Evolutionary conservation across 2,888 invertebrate genomes (phyloP), one percentile per base, ranked within the genome.

Genomic region (Scaeva pyrastri): DNA sequence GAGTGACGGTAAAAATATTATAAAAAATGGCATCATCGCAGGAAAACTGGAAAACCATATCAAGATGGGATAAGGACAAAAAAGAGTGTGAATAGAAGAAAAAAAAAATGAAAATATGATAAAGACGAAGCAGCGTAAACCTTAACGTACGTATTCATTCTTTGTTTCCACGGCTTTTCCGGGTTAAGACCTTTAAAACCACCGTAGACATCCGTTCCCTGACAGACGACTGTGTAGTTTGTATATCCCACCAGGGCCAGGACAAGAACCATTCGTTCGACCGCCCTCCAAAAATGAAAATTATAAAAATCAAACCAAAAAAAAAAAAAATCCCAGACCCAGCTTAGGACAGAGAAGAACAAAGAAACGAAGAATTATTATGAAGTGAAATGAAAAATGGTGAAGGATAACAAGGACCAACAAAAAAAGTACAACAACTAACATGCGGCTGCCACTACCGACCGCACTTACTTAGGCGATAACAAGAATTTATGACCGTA

Each of bases 401-500:
- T 72, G 56, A 81, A 80, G 80, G 81, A 76, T 66, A 81, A 60
- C 66, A 76, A 80, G 74, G 50, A 80, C 58, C 84, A 79, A 80
- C 84, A 85, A 36, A 76, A 39, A 72, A 81, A 85, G 60, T 76
- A 85, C 76, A 76, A 68, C 76, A 76, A 85, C 80, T 73, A 81
- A 85, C 80, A 76, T 85, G 80, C 73, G 85, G 85, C 85, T 85
- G 60, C 81, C 81, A 73, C 81, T 52, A 81, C 81, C 81, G 76
- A 81, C 81, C 81, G 76, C 73, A 85, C 81, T 85, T 81, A 85
- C 85, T 68, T 73, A 62, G 70, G 66, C 85, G 85, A 85, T 81
- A 85, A 85, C 85, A 85, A 70, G 85, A 85, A 85, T 81, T 85
- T 85, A 85, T 73, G 85, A 77, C 81, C 76, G 68, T 76, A 70